Evolutionary conservation across 2,888 invertebrate species (phyloP), one percentile per base, ranked within the genome.

Genomic region (Lasioglossum figueresi): DNA sequence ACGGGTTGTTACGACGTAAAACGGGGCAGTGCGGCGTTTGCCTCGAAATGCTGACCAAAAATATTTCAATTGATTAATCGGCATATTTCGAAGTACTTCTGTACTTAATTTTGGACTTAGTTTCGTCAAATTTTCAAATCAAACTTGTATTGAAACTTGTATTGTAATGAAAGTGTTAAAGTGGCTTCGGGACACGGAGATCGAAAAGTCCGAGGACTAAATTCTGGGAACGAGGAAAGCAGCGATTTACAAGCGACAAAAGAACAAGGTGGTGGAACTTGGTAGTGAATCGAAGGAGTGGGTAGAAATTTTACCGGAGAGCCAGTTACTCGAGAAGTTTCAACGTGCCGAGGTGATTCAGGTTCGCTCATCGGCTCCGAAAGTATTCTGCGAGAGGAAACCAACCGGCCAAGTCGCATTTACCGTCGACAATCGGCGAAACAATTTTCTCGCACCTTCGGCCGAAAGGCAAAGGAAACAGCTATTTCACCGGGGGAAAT

Each of bases 361-460:
- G 68, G 23, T 12, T 40, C 68, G 37, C 37, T 68, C n/a, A 68
- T 68, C 68, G 40, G 84, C 79, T 68, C 2, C 27, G 82, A 37
- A 48, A 59, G 48, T 79, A 72, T 73, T 68, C 81, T 43, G 37
- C 63, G 37, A 34, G 52, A 68, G 75, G 66, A 34, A 73, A 79
- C 66, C 68, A 73, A 79, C 66, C 68, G 68, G 68, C 23, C 78
- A 79, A 40, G 77, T 79, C 63, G 85, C 76, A 88, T 89, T 83
- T 76, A 68, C 81, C 86, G 27, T 75, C 75, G 40, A 76, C 83
- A 80, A 88, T 82, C 79, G 82, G 63, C 77, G 79, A 83, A 89
- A 77, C 84, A 86, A 89, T 89, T 88, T 84, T 75, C 82, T 78
- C 70, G 48, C 40, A 48, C 52, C 79, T 80, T 59, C 71, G 79